phyloP scores from a whole-genome alignment of 2,888 invertebrate genomes.

The Cloeon dipterum region DNA sequence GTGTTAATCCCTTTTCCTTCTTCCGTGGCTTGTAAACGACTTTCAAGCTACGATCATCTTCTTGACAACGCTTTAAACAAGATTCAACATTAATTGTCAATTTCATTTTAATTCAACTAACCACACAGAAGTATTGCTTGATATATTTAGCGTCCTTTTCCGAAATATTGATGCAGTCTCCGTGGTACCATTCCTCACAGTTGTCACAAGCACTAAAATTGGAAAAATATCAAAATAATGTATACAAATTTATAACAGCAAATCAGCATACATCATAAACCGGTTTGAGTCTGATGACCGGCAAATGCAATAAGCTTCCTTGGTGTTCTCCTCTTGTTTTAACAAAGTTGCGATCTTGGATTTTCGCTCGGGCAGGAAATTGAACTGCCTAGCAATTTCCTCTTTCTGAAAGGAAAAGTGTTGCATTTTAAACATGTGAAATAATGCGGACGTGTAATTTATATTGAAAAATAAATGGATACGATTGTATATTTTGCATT shows the following conservation, averaged over 20 bases:
- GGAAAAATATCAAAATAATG: background rate
- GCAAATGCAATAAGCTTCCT: slow-evolving; percentile 87
- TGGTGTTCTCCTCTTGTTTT: slow-evolving; percentile 41
- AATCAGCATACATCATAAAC: slow-evolving; percentile 96
- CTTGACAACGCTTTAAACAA: slow-evolving; percentile 35
- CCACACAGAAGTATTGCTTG: slow-evolving; percentile 75
- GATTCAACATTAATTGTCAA: background rate
- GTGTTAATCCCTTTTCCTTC: slow-evolving; percentile 12
- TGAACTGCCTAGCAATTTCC: slow-evolving; percentile 74
- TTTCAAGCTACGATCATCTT: slow-evolving; percentile 52
- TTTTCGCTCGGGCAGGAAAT: slow-evolving; percentile 69
- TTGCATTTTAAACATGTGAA: background rate
- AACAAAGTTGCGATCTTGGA: slow-evolving; percentile 71
- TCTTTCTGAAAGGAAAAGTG: slow-evolving; percentile 35
- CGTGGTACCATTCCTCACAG: slow-evolving; percentile 98
- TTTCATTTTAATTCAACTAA: slow-evolving; percentile 10
- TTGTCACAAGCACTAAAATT: slow-evolving; percentile 69
- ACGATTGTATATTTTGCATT: too few species aligned
- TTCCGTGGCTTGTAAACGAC: slow-evolving; percentile 18
- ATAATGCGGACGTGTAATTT: too few species aligned
- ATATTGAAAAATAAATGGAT: too few species aligned
- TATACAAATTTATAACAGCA: background rate
- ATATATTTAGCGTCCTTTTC: slow-evolving; percentile 83
- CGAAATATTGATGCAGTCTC: slow-evolving; percentile 88
- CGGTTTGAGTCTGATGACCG: slow-evolving; percentile 79